Evolutionary conservation across 1,140 invertebrate species (phyloP).

Genomic region (Drosophila busckii): DNA sequence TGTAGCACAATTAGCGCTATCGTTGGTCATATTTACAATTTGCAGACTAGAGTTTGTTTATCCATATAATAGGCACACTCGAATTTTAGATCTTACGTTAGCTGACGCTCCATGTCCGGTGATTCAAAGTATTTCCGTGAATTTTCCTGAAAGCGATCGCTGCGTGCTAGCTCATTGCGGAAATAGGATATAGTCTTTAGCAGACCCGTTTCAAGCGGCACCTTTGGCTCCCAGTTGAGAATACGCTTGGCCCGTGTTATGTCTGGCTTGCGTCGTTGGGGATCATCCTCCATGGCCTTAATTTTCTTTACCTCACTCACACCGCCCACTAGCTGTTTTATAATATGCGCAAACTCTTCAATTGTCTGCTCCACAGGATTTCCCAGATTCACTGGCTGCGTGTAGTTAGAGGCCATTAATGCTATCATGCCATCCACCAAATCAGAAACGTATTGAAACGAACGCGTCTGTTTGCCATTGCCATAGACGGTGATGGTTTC

Average conservation of each 20-base stretch:
- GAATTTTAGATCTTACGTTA: conserved; percentile 30
- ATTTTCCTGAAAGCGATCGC: conserved; percentile 71
- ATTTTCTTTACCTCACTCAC: conserved; percentile 90
- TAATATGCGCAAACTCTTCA: conserved; percentile 96
- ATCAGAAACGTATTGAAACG: conserved; percentile 99
- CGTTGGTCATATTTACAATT: conserved; percentile 72
- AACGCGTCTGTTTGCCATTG: conserved; percentile 96
- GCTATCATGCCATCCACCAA: conserved; percentile 95
- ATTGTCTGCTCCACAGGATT: conserved; percentile 99
- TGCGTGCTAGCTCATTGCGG: conserved; percentile 88
- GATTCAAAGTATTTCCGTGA: conserved; percentile 73
- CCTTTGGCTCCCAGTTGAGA: conserved; percentile 96
- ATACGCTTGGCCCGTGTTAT: conserved; percentile 92
- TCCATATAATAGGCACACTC: conserved; percentile 70
- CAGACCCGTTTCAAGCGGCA: conserved; percentile 89
- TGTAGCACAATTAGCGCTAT: conserved; percentile 54
- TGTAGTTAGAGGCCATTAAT: conserved; percentile 97
- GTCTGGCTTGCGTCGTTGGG: conserved; percentile 94
- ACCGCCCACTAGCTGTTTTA: conserved; percentile 91
- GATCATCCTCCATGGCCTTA: conserved; percentile 95
- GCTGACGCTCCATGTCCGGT: conserved; percentile 52
- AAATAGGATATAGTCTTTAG: conserved; percentile 95
- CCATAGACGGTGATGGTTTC: conserved; percentile 98
- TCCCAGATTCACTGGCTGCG: conserved; percentile 96
- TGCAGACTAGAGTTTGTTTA: conserved; percentile 57